A percentile compares a stretch with the other conserved stretches of the same genome.
Evolutionary conservation across 2,113 vertebrate genomes (phyloP).

Genomic region (Anolis carolinensis): DNA sequence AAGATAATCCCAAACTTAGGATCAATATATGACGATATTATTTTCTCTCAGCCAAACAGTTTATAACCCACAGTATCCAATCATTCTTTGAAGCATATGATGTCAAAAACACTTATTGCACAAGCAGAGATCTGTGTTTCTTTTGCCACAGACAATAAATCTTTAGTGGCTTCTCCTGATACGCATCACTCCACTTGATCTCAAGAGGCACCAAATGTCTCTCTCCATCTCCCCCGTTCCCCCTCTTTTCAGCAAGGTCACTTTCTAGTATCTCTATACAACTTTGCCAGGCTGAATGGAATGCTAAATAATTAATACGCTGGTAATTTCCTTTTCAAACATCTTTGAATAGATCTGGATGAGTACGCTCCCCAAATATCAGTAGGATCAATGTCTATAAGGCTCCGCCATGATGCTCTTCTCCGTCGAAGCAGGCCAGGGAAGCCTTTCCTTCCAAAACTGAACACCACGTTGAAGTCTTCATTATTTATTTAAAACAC

Average conservation of each 20-base stretch:
- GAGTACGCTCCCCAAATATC: slow-evolving; percentile 23
- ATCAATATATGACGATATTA: slow-evolving; percentile 27
- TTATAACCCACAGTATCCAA: slow-evolving; percentile 61
- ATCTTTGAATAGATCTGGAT: slow-evolving; percentile 42
- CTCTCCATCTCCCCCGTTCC: slow-evolving; percentile 60
- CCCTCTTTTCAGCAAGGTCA: slow-evolving; percentile 78
- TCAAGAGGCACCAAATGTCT: slow-evolving; percentile 70
- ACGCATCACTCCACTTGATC: slow-evolving; percentile 78
- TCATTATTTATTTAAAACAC: not conserved
- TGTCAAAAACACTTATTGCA: slow-evolving; percentile 79
- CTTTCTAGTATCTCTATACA: slow-evolving; percentile 66
- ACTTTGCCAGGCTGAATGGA: slow-evolving; percentile 59
- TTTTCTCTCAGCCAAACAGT: slow-evolving; percentile 52
- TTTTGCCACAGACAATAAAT: slow-evolving; percentile 86
- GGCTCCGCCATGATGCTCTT: not conserved
- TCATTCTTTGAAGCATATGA: slow-evolving; percentile 64
- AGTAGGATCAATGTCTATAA: slow-evolving; percentile 23
- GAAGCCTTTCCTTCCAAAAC: not conserved
- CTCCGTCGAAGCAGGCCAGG: not conserved
- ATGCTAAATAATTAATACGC: slow-evolving; percentile 63
- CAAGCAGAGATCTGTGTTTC: slow-evolving; percentile 79
- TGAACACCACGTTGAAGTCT: not conserved
- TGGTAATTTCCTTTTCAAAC: slow-evolving; percentile 50
- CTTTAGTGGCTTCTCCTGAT: slow-evolving; percentile 80
- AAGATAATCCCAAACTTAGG: not conserved